These are phyloP conservation scores for Athene noctua DNA, from an alignment of 2,113 vertebrate species.

Conservation along the genomic window DNA sequence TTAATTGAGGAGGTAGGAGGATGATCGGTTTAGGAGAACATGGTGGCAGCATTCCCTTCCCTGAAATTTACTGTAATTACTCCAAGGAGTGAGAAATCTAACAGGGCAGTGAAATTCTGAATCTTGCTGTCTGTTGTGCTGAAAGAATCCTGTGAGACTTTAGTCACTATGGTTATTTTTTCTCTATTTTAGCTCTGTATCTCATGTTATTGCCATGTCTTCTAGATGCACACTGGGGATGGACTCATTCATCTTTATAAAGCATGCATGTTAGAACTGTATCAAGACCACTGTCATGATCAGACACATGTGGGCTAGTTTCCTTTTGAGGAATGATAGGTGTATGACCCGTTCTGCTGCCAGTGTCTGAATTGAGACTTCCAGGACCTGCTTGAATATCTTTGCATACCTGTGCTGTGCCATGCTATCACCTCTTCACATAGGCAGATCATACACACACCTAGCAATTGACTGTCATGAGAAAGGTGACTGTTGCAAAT, in stretches of 20 bases:
- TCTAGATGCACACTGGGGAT: not conserved
- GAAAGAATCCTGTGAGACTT: not conserved
- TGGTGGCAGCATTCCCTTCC: not conserved
- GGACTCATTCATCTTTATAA: not conserved
- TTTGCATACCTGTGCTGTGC: not conserved
- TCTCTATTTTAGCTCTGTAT: not conserved
- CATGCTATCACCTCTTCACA: not conserved
- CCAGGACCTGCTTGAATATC: not conserved
- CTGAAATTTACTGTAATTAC: not conserved
- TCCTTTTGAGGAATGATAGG: not conserved
- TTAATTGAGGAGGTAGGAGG: not conserved
- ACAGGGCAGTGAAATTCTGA: not conserved
- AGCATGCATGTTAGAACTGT: not conserved
- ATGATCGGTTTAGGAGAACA: not conserved
- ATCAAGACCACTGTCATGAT: not conserved
- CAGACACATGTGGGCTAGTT: not conserved
- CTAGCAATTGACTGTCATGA: not conserved
- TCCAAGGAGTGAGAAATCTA: not conserved
- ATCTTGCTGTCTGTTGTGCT: not conserved
- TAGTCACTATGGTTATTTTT: not conserved
- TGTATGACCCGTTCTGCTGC: not conserved
- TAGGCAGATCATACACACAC: not conserved
- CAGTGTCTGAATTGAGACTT: not conserved
- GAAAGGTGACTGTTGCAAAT: not conserved
- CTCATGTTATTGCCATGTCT: not conserved